Percentiles rank a stretch among this genome's conserved stretches.
Conservation (phyloP, 2,113 vertebrate species). For the Rafetus swinhoei region DNA sequence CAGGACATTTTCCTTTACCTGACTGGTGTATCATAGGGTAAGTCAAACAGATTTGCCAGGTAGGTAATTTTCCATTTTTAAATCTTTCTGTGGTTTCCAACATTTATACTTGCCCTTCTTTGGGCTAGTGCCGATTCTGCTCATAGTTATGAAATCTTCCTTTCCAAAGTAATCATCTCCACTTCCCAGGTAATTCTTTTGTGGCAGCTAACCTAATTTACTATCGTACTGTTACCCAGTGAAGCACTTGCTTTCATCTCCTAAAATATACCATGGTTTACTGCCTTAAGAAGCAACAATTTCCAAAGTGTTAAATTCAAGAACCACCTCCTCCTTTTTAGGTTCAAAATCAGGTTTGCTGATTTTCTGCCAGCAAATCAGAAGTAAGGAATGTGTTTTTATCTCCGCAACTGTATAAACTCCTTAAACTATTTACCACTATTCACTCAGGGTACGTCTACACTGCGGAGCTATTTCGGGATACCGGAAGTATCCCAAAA, state of each 20-base stretch:
- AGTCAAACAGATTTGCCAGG: neutral
- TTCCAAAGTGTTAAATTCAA: neutral
- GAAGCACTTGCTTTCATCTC: neutral
- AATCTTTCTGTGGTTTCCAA: neutral
- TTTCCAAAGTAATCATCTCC: neutral
- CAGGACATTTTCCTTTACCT: neutral
- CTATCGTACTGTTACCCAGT: neutral
- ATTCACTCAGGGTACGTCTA: neutral
- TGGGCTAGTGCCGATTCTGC: neutral
- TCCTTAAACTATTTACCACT: neutral
- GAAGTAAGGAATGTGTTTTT: neutral
- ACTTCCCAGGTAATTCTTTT: too few relatives aligned
- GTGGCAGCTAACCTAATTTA: neutral
- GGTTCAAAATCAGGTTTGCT: neutral
- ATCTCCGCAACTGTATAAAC: neutral
- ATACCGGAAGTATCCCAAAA: too few relatives aligned
- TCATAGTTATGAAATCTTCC: neutral
- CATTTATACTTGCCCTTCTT: neutral
- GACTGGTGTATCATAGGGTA: neutral
- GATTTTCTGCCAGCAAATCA: too few relatives aligned
- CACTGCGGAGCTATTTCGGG: too few relatives aligned
- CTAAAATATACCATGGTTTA: neutral
- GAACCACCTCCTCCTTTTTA: neutral
- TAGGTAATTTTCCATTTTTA: neutral
- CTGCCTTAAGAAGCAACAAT: neutral